phyloP scores from a whole-genome alignment of 1,140 invertebrate species.

The Drosophila navojoa region DNA sequence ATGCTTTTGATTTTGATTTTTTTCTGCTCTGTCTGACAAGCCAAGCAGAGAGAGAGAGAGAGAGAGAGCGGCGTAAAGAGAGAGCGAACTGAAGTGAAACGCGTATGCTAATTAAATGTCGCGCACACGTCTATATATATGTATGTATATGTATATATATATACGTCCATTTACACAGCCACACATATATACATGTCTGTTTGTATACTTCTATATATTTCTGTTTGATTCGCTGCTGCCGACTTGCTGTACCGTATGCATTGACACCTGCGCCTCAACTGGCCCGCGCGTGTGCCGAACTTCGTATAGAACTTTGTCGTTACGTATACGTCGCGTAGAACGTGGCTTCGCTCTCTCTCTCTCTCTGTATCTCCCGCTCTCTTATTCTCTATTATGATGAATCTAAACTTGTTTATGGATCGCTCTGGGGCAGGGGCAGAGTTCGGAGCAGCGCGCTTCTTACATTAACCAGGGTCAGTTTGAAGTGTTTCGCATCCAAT shows the following conservation, averaged over 20 bases:
- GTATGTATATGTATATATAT: slow-evolving; percentile 13
- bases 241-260: slow-evolving; percentile 33
- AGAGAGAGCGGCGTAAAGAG: slow-evolving; percentile 3
- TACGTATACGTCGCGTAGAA: slow-evolving; percentile 14
- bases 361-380: no score
- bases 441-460: neutral
- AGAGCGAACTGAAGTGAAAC: slow-evolving; percentile 26
- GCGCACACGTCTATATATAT: slow-evolving; percentile 21
- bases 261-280: slow-evolving; percentile 48
- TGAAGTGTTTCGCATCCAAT: neutral
- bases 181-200: neutral
- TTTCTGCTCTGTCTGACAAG: neutral
- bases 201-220: neutral
- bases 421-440: neutral
- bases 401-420: slow-evolving; percentile 7
- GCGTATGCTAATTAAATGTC: slow-evolving; percentile 57
- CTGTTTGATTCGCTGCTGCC: neutral
- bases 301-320: slow-evolving; percentile 12
- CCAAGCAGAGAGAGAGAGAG: neutral
- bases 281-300: slow-evolving; percentile 5
- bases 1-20: neutral
- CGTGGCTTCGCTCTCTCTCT: neutral
- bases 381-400: no score
- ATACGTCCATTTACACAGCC: neutral
- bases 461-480: slow-evolving; percentile 20